phyloP scores from a whole-genome alignment of 2,797 vertebrate genomes.

The Karalla daura region DNA sequence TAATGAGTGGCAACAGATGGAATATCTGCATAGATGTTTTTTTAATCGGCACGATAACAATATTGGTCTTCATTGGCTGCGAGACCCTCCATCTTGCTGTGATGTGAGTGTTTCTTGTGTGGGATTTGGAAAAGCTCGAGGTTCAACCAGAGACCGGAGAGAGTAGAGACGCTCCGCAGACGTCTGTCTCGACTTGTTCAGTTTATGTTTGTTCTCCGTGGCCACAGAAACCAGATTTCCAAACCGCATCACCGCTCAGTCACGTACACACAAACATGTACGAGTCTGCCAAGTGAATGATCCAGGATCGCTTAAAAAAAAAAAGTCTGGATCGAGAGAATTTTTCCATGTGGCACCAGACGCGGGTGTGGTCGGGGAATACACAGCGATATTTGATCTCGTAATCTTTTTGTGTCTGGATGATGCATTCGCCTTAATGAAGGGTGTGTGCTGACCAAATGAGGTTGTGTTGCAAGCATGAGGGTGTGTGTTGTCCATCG shows the following conservation, averaged over 20 bases:
- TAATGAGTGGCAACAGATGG: slow-evolving; percentile 71
- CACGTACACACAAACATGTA: background rate
- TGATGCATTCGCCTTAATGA: no score
- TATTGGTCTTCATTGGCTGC: slow-evolving; percentile 50
- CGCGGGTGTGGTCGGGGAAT: slow-evolving; percentile 31
- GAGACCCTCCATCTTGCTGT: slow-evolving; percentile 33
- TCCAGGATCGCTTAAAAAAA: background rate
- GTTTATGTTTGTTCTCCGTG: slow-evolving; percentile 21
- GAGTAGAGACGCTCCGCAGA: background rate
- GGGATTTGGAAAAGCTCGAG: slow-evolving; percentile 21
- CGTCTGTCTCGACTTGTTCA: slow-evolving; percentile 35
- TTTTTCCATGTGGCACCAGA: background rate
- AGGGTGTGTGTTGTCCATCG: slow-evolving; percentile 33
- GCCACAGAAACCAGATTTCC: slow-evolving; percentile 7
- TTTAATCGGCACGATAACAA: slow-evolving; percentile 60
- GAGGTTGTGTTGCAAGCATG: slow-evolving; percentile 8
- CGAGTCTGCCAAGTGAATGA: slow-evolving; percentile 4
- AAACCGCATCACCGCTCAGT: background rate
- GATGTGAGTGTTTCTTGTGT: background rate
- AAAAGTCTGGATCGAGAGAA: slow-evolving; percentile 14
- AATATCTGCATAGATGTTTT: slow-evolving; percentile 66
- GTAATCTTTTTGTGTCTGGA: no score
- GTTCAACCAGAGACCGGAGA: slow-evolving; percentile 8
- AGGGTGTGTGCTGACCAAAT: no score
- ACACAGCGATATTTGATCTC: background rate